These are phyloP conservation scores for Apotomis betuletana DNA, from an alignment of 2,888 invertebrate species.

Conservation along the genomic window DNA sequence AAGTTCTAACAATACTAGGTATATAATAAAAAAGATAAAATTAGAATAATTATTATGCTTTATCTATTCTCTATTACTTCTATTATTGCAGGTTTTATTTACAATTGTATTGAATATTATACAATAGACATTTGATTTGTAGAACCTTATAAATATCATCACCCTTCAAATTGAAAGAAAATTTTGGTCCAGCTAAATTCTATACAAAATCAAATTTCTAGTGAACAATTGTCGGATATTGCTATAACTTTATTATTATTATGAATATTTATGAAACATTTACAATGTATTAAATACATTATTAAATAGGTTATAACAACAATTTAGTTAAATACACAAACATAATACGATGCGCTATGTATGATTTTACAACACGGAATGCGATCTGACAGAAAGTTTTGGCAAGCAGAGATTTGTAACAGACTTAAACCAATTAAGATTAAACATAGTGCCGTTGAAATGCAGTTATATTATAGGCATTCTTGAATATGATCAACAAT, in stretches of 20 bases:
- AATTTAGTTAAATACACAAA: constrained; percentile 1
- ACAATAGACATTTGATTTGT: constrained; percentile 67
- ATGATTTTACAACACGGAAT: not conserved
- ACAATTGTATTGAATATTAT: constrained; percentile 71
- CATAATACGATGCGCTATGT: not conserved
- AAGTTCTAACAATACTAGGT: constrained; percentile 67
- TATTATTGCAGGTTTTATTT: constrained; percentile 81
- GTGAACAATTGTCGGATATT: constrained; percentile 68
- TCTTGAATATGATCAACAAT: not conserved
- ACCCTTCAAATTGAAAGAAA: constrained; percentile 75
- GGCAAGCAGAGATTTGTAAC: not conserved
- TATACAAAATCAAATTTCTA: constrained; percentile 79
- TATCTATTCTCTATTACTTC: constrained; percentile 65
- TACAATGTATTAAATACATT: constrained; percentile 58
- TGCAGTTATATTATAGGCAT: not conserved
- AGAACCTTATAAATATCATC: constrained; percentile 64
- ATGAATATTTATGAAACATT: constrained; percentile 57
- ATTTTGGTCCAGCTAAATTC: constrained; percentile 83
- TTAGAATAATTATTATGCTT: constrained; percentile 66
- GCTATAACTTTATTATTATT: constrained; percentile 61
- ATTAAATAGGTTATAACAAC: constrained; percentile 12
- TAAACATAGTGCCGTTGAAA: not conserved
- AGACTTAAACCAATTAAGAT: not conserved
- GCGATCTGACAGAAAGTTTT: not conserved
- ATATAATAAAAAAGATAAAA: constrained; percentile 76